Conservation (phyloP, 2,113 vertebrate species). For the Coreoperca whiteheadi region DNA sequence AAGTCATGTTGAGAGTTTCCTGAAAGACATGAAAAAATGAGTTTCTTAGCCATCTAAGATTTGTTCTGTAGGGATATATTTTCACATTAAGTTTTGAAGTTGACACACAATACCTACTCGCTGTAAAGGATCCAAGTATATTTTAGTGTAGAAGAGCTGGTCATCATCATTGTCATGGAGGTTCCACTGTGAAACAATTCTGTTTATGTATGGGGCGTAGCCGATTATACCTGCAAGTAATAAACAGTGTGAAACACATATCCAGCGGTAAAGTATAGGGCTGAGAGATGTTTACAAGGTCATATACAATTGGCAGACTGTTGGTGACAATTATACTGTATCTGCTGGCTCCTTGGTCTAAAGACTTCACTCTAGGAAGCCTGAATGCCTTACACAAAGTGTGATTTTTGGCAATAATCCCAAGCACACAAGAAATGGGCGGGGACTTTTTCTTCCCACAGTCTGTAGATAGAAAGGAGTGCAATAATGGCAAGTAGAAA, state of each 20-base stretch:
- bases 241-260: conserved; percentile 58
- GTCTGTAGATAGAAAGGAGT: conserved; percentile 26
- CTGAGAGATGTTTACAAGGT: conserved; percentile 60
- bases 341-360: conserved; percentile 31
- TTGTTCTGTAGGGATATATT: not conserved
- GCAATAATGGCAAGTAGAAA: conserved; percentile 19
- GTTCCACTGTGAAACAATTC: conserved; percentile 92
- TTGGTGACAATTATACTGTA: conserved; percentile 60
- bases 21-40: conserved; percentile 74
- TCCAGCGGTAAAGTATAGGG: conserved; percentile 47
- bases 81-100: not conserved
- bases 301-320: conserved; percentile 38
- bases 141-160: conserved; percentile 98
- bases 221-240: conserved; percentile 92
- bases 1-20: conserved; percentile 92
- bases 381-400: conserved; percentile 42
- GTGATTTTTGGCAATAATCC: conserved; percentile 61
- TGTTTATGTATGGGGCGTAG: conserved; percentile 88
- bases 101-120: conserved; percentile 78
- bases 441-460: conserved; percentile 46
- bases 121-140: conserved; percentile 91
- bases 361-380: conserved; percentile 8
- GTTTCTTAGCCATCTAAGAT: not conserved
- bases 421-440: conserved; percentile 47
- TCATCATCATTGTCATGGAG: conserved; percentile 98